Conservation (phyloP, 2,113 vertebrate genomes). For the Alligator sinensis region DNA sequence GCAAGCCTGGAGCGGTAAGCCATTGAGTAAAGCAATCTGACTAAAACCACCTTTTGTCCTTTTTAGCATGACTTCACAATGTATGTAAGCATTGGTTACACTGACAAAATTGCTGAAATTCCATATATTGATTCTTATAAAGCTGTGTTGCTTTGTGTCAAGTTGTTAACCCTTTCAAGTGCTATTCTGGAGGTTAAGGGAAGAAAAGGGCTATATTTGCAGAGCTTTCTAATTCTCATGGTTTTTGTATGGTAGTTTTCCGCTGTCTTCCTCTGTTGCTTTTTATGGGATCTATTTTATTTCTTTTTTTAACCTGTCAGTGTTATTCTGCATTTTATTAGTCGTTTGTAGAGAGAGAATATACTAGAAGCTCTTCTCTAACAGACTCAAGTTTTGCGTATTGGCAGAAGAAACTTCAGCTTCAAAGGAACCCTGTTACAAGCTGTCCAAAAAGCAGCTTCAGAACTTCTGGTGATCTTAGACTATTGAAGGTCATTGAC, state of each 20-base stretch:
- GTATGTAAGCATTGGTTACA: constrained; percentile 74
- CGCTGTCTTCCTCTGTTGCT: constrained; percentile 49
- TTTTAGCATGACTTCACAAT: constrained; percentile 73
- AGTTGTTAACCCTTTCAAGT: constrained; percentile 23
- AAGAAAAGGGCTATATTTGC: constrained; percentile 15
- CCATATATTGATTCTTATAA: not conserved
- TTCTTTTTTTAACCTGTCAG: not conserved
- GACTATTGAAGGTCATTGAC: not conserved
- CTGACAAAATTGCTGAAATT: constrained; percentile 63
- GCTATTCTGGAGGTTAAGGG: constrained; percentile 38
- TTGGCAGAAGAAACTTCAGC: not conserved
- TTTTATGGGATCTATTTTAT: not conserved
- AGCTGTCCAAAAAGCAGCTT: not conserved
- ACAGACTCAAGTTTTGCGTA: not conserved
- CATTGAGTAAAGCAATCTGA: constrained; percentile 70
- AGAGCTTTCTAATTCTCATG: constrained; percentile 50
- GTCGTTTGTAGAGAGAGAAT: not conserved
- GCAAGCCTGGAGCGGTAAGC: constrained; percentile 96
- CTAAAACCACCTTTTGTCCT: constrained; percentile 57
- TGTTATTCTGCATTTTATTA: not conserved
- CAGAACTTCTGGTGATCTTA: not conserved
- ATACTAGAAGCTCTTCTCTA: not conserved
- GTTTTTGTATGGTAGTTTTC: constrained; percentile 38
- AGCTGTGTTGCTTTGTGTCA: not conserved
- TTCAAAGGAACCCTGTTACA: not conserved